Percentiles rank a stretch among this genome's conserved stretches.
These are phyloP conservation scores for Heteromyza rotundicornis DNA, from an alignment of 2,888 invertebrate genomes.

Conservation along the genomic window DNA sequence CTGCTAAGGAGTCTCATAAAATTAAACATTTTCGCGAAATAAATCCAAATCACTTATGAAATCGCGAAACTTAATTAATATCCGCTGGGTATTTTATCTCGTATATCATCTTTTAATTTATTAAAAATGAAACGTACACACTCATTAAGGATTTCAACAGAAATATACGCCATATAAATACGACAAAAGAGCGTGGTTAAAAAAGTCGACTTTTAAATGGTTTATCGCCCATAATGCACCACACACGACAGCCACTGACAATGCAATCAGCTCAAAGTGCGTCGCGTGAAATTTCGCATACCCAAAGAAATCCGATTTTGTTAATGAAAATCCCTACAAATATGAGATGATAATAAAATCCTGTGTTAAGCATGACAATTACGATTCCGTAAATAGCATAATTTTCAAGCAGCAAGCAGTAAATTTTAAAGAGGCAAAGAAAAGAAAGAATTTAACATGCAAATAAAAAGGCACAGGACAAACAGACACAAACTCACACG, in stretches of 20 bases:
- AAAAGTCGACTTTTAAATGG: not conserved
- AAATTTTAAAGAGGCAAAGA: not conserved
- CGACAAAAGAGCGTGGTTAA: not conserved
- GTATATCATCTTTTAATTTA: not conserved
- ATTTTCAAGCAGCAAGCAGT: not conserved
- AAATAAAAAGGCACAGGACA: not conserved
- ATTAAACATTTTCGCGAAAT: no score
- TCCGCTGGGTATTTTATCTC: no score
- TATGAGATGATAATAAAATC: no score
- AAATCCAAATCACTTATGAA: no score
- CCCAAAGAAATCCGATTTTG: not conserved
- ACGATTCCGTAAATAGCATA: not conserved
- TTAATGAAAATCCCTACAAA: constrained; percentile 9
- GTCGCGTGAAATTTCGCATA: constrained; percentile 50
- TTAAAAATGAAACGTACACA: no score
- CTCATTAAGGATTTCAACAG: no score
- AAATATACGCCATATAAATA: no score
- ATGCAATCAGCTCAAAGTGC: constrained; percentile 43
- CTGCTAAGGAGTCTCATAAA: no score
- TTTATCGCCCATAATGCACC: not conserved
- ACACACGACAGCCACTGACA: not conserved
- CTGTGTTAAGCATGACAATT: not conserved
- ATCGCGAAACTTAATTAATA: no score
- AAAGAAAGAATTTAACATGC: not conserved
- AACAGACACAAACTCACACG: not conserved